These are phyloP conservation scores for Tursiops truncatus DNA, from an alignment of 2,113 vertebrate species.

Conservation along the genomic window DNA sequence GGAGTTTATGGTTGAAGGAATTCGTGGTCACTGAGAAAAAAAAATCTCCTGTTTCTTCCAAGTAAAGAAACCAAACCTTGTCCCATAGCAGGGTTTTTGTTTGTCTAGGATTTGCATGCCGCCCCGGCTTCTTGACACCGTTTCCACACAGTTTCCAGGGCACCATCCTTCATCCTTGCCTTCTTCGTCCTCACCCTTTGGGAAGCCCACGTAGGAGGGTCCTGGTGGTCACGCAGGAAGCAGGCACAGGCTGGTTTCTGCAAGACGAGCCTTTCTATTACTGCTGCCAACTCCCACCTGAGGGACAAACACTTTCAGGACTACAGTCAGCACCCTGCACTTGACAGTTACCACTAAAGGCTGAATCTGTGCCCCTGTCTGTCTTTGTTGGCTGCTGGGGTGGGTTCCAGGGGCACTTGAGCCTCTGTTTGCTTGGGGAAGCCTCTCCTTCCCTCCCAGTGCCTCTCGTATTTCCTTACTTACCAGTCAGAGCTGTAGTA, in stretches of 20 bases:
- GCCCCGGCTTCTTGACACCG: rapidly evolving
- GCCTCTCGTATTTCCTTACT: not conserved
- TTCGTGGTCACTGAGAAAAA: not conserved
- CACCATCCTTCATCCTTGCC: not conserved
- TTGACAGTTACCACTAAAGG: not conserved
- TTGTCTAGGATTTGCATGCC: not conserved
- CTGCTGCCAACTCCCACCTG: not conserved
- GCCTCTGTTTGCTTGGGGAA: not conserved
- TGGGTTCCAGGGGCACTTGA: not conserved
- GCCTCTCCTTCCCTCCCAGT: not conserved
- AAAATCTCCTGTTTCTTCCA: not conserved
- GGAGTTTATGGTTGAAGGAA: not conserved
- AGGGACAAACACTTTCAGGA: not conserved
- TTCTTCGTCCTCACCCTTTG: not conserved
- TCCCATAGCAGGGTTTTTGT: not conserved
- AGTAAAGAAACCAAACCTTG: not conserved
- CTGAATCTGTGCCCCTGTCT: too few relatives aligned
- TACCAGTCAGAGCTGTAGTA: not conserved
- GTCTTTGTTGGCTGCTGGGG: not conserved
- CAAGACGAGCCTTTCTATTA: not conserved
- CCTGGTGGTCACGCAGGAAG: not conserved
- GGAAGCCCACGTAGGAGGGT: not conserved
- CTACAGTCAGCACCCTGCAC: too few relatives aligned
- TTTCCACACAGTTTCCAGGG: not conserved
- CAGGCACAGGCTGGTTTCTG: not conserved